Conservation (phyloP, 2,797 vertebrate genomes). For the Nannoperca australis region DNA sequence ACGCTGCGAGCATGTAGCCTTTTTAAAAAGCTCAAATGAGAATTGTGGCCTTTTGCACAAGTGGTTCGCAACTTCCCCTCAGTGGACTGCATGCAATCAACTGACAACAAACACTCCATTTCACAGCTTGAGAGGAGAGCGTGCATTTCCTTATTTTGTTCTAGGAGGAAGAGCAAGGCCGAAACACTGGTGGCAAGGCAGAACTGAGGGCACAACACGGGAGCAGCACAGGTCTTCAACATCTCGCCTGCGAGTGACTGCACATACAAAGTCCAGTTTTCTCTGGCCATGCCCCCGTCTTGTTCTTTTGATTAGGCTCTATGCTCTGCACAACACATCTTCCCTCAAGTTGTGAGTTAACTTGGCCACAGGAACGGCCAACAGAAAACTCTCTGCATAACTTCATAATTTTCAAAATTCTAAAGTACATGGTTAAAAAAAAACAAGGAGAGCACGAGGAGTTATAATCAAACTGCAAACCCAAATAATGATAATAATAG, state of each 20-base stretch:
- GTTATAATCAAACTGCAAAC: slow-evolving; percentile 57
- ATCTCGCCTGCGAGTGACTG: slow-evolving; percentile 42
- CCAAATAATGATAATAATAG: slow-evolving; percentile 27
- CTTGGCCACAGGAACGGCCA: slow-evolving; percentile 25
- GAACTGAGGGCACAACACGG: slow-evolving; percentile 46
- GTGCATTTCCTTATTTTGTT: slow-evolving; percentile 81
- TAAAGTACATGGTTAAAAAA: slow-evolving; percentile 30
- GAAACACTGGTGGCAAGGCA: slow-evolving; percentile 51
- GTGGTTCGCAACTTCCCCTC: slow-evolving; percentile 72
- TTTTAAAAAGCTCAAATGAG: slow-evolving; percentile 51
- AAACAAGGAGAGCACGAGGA: slow-evolving; percentile 21
- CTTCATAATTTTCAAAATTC: slow-evolving; percentile 30
- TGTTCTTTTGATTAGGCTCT: slow-evolving; percentile 10
- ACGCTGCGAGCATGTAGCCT: slow-evolving; percentile 12
- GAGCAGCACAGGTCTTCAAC: slow-evolving; percentile 33
- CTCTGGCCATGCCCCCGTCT: slow-evolving; percentile 5
- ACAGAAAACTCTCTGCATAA: slow-evolving; percentile 15
- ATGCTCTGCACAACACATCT: background rate
- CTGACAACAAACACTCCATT: slow-evolving; percentile 71
- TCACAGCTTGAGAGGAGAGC: slow-evolving; percentile 71
- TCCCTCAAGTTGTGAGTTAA: slow-evolving; percentile 35
- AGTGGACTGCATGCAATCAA: slow-evolving; percentile 66
- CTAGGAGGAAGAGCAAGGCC: slow-evolving; percentile 66
- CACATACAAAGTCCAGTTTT: slow-evolving; percentile 28
- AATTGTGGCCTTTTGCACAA: slow-evolving; percentile 58